Evolutionary conservation across 1,140 invertebrate species (phyloP), one percentile per base, ranked within the genome.

Genomic region (Trypoxylus dichotomus): DNA sequence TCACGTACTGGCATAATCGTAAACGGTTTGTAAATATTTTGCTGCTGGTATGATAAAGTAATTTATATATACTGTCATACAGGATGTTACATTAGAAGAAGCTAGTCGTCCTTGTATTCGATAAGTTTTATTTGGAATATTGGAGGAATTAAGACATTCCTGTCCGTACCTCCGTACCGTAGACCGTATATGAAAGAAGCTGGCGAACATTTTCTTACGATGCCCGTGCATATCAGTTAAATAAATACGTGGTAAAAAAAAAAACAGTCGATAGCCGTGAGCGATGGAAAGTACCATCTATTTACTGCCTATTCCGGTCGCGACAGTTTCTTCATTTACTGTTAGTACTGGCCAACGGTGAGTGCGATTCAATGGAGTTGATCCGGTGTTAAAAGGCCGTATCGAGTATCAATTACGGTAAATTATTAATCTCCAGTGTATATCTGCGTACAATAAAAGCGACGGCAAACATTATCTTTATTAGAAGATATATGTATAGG

Each of bases 371-470:
- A 68, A 24, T 24, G 8, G 8, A 10, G 21, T 29, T 15, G 27
- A 27, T 25, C 25, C 15, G 24, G 60, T 68, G 60, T 68, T 68
- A 68, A 68, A 24, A 27, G 60, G 11, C 60, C 24, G 60, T 68
- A 68, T 68, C 60, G 60, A 8, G 24, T 68, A 68, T 68, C 60
- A 68, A 68, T 68, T 68, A 68, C 60, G 60, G 60, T 68, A 68
- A 68, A 68, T 68, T 68, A 68, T 68, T 68, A 68, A 68, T 68
- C 60, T 68, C 60, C 25, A 25, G 60, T 68, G 60, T 68, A 68
- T 68, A 68, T 68, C 60, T 68, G 47, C 47, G 27, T 24, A 68
- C 60, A 68, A 68, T 68, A 68, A 68, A 68, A 10, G 60, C 15
- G 24, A 24, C 10, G 11, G 7, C 5, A 2, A 68, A 25, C 60